Evolutionary conservation across 2,113 vertebrate species (phyloP).

Genomic region (Chionomys nivalis): DNA sequence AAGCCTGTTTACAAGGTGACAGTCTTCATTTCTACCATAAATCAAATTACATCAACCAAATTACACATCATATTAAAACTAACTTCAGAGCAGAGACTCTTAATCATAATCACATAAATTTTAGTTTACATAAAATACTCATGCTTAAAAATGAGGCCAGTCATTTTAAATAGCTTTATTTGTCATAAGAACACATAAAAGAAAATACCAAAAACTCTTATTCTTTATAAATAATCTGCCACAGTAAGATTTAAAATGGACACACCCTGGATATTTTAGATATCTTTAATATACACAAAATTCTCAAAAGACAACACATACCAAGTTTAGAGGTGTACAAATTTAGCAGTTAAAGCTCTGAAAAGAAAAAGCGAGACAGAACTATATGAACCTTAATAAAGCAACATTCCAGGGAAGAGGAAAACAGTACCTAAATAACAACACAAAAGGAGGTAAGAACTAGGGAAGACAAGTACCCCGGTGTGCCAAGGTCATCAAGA

Average conservation of each 20-base stretch:
- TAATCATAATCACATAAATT: background rate
- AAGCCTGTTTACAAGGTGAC: background rate
- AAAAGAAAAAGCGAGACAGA: background rate
- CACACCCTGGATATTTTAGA: background rate
- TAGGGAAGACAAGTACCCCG: background rate
- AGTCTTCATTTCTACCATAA: slow-evolving; percentile 41
- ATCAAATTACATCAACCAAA: slow-evolving; percentile 29
- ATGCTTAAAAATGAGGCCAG: background rate
- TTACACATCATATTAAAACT: slow-evolving; percentile 19
- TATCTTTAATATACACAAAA: background rate
- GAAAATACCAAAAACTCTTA: slow-evolving; percentile 17
- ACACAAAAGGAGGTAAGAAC: background rate
- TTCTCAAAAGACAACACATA: background rate
- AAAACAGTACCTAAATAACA: background rate
- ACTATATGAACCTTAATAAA: background rate
- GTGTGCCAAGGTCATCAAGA: background rate
- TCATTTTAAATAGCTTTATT: slow-evolving; percentile 16
- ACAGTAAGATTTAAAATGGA: background rate
- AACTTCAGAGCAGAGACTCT: background rate
- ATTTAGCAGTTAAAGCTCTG: background rate
- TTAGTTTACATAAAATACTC: slow-evolving; percentile 38
- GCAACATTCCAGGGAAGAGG: background rate
- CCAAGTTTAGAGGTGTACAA: background rate
- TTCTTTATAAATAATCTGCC: background rate
- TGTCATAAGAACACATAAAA: background rate